Percentiles rank a stretch among this genome's conserved stretches.
Evolutionary conservation across 2,888 invertebrate genomes (phyloP).

Genomic region (Megastigmus dorsalis): DNA sequence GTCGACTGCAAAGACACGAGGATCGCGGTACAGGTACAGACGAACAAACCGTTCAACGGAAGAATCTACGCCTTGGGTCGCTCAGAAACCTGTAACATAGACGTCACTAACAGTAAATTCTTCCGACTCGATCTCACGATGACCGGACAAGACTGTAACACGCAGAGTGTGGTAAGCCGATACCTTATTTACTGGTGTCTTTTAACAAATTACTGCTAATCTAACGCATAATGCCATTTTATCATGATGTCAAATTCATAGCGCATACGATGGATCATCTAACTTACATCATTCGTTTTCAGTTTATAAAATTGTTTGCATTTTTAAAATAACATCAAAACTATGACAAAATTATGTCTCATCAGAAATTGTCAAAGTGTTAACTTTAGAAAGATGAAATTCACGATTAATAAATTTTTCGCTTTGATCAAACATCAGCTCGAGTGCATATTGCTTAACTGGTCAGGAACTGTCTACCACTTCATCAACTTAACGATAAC

Average conservation of each 20-base stretch:
- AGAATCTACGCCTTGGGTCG: slow-evolving; percentile 94
- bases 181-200: background rate
- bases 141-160: slow-evolving; percentile 96
- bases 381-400: too few species aligned
- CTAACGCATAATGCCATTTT: slow-evolving; percentile 17
- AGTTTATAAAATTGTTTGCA: too few species aligned
- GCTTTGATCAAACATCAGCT: too few species aligned
- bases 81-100: slow-evolving; percentile 96
- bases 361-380: too few species aligned
- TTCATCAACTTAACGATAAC: too few species aligned
- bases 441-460: too few species aligned
- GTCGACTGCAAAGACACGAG: slow-evolving; percentile 96
- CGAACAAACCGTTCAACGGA: slow-evolving; percentile 95
- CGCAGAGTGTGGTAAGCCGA: slow-evolving; percentile 91
- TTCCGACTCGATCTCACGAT: slow-evolving; percentile 94
- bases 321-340: too few species aligned
- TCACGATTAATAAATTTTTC: too few species aligned
- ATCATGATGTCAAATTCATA: too few species aligned
- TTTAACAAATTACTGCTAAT: slow-evolving; percentile 1
- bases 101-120: slow-evolving; percentile 92
- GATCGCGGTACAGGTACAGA: slow-evolving; percentile 93
- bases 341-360: too few species aligned
- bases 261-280: too few species aligned
- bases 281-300: background rate
- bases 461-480: too few species aligned